Conservation (phyloP, 2,113 vertebrate species). For the Hemicordylus capensis region DNA sequence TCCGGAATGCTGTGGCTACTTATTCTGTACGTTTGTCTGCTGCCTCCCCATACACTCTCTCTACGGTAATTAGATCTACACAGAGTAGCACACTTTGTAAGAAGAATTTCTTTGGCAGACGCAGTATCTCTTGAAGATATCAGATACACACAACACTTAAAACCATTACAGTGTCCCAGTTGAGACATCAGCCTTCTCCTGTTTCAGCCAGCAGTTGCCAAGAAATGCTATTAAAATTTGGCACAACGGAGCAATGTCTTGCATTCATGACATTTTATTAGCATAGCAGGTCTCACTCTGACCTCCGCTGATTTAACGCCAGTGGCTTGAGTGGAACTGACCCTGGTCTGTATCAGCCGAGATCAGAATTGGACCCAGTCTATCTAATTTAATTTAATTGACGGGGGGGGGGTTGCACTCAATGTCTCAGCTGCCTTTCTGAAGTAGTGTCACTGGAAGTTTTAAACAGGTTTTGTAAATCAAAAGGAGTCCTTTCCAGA, state of each 20-base stretch:
- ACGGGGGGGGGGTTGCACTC: not conserved
- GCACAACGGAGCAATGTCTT: not conserved
- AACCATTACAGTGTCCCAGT: constrained; percentile 37
- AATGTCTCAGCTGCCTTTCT: not conserved
- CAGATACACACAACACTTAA: constrained; percentile 44
- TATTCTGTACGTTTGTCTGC: constrained; percentile 18
- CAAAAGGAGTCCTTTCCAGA: not conserved
- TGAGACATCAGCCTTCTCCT: constrained; percentile 45
- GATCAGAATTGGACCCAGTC: constrained; percentile 7
- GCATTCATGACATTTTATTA: not conserved
- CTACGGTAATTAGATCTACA: constrained; percentile 26
- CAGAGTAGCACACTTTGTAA: constrained; percentile 22
- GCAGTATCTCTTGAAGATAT: constrained; percentile 49
- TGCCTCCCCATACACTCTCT: constrained; percentile 1
- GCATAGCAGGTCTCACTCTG: not conserved
- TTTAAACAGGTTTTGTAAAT: not conserved
- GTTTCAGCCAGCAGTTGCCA: constrained; percentile 56
- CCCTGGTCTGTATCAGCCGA: not conserved
- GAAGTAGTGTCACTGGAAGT: not conserved
- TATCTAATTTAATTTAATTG: constrained; percentile 8
- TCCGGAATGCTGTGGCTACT: constrained; percentile 42
- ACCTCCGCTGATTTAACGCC: constrained; percentile 12
- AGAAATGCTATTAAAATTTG: constrained; percentile 65
- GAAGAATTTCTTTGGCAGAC: constrained; percentile 44
- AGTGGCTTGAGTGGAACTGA: constrained; percentile 11